Conservation (phyloP, 1,140 invertebrate species). For the Drosophila willistoni region DNA sequence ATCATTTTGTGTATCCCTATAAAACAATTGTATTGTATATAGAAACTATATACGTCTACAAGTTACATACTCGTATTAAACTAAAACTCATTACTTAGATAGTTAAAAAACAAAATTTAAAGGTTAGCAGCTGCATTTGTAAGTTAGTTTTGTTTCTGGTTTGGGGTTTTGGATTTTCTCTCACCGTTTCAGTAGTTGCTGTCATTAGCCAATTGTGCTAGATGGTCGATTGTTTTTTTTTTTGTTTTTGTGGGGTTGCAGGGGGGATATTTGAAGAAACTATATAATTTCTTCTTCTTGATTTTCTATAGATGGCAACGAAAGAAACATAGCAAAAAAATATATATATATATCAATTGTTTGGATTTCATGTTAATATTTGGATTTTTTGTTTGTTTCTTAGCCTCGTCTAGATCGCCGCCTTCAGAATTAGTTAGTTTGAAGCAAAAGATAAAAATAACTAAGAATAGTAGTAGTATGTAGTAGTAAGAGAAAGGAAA, state of each 20-base stretch:
- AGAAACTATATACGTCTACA: slow-evolving; percentile 32
- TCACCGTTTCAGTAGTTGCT: slow-evolving; percentile 64
- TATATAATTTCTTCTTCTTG: slow-evolving; percentile 69
- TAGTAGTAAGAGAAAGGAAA: slow-evolving; percentile 23
- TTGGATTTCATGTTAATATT: slow-evolving; percentile 42
- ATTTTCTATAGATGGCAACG: slow-evolving; percentile 61
- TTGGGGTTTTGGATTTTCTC: slow-evolving; percentile 40
- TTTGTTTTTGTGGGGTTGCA: slow-evolving; percentile 16
- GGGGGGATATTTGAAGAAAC: slow-evolving; percentile 42
- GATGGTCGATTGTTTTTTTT: slow-evolving; percentile 47
- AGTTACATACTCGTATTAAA: slow-evolving; percentile 32
- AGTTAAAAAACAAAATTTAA: slow-evolving; percentile 27
- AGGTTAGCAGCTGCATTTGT: slow-evolving; percentile 59
- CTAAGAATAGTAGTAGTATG: slow-evolving; percentile 6
- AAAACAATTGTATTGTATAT: slow-evolving; percentile 24
- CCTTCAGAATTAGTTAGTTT: slow-evolving; percentile 45
- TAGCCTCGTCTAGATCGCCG: slow-evolving; percentile 55
- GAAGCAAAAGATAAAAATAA: slow-evolving; percentile 28
- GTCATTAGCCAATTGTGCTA: slow-evolving; percentile 65
- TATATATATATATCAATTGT: slow-evolving; percentile 47
- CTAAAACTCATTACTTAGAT: slow-evolving; percentile 48
- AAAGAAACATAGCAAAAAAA: slow-evolving; percentile 69
- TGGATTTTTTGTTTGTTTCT: slow-evolving; percentile 14
- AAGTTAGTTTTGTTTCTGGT: slow-evolving; percentile 44
- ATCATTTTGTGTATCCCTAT: slow-evolving; percentile 55